Evolutionary conservation across 2,888 invertebrate genomes (phyloP).

Genomic region (Parelbella ahira): DNA sequence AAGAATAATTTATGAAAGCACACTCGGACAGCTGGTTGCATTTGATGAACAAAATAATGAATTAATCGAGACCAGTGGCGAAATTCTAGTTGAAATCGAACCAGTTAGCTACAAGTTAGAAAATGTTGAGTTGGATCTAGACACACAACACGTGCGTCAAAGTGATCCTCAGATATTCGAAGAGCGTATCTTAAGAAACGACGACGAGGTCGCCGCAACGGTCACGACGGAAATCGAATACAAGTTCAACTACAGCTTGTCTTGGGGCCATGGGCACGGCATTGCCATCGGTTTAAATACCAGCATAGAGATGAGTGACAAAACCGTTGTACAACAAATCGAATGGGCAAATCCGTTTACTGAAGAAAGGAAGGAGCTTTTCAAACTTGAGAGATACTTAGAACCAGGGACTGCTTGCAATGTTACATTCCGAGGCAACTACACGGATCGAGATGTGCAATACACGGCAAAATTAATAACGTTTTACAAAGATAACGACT

Average conservation of each 20-base stretch:
- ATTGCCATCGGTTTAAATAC: slow-evolving; percentile 86
- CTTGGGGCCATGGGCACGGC: slow-evolving; percentile 90
- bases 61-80: slow-evolving; percentile 82
- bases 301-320: slow-evolving; percentile 81
- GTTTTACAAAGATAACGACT: slow-evolving; percentile 82
- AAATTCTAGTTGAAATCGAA: slow-evolving; percentile 90
- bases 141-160: slow-evolving; percentile 73
- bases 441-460: slow-evolving; percentile 86
- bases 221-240: slow-evolving; percentile 88
- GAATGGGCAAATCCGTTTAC: slow-evolving; percentile 85
- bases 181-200: slow-evolving; percentile 74
- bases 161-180: slow-evolving; percentile 75
- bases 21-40: slow-evolving; percentile 85
- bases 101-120: slow-evolving; percentile 88
- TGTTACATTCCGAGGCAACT: slow-evolving; percentile 87
- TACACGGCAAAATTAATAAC: slow-evolving; percentile 87
- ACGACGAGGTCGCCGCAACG: slow-evolving; percentile 77
- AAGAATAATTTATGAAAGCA: slow-evolving; percentile 83
- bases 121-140: slow-evolving; percentile 80
- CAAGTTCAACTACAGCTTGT: slow-evolving; percentile 84
- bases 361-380: slow-evolving; percentile 78
- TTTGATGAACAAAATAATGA: slow-evolving; percentile 83
- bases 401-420: slow-evolving; percentile 91
- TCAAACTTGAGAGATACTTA: slow-evolving; percentile 83
- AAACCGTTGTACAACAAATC: slow-evolving; percentile 79